Conservation (phyloP, 2,797 vertebrate species). For the Sylvilagus floridanus region DNA sequence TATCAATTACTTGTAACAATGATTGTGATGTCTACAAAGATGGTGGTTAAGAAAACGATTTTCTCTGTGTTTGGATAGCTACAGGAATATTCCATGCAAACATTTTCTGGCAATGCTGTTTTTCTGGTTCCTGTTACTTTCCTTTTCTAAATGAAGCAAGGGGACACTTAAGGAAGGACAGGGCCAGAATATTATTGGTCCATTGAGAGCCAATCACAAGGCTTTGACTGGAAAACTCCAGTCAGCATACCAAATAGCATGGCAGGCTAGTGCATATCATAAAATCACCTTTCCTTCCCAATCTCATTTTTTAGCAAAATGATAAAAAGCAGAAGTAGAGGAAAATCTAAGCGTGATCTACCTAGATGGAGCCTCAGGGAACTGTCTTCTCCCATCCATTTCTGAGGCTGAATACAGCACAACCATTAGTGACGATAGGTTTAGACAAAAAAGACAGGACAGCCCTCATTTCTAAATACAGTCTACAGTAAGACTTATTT, state of each 20-base stretch:
- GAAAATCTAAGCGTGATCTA: slow-evolving; percentile 57
- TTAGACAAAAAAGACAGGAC: slow-evolving; percentile 17
- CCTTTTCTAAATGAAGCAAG: neutral
- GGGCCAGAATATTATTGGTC: neutral
- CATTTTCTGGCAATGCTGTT: neutral
- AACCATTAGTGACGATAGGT: slow-evolving; percentile 51
- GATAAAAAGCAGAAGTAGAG: slow-evolving; percentile 28
- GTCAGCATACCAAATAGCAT: neutral
- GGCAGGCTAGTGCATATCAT: neutral
- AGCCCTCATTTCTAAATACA: slow-evolving; percentile 67
- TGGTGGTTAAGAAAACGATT: neutral
- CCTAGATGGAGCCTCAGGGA: slow-evolving; percentile 33
- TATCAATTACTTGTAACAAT: neutral
- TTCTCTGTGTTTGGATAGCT: neutral
- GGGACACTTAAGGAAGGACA: neutral
- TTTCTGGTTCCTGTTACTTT: neutral
- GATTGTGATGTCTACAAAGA: neutral
- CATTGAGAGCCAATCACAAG: slow-evolving; percentile 38
- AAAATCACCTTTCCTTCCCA: slow-evolving; percentile 19
- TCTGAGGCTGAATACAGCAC: slow-evolving; percentile 40
- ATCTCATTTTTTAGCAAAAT: slow-evolving; percentile 43
- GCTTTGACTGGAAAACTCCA: neutral
- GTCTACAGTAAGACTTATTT: slow-evolving; percentile 65
- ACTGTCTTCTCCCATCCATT: slow-evolving; percentile 7
- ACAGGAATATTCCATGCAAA: neutral